A percentile compares a stretch with the other conserved stretches of the same genome.
phyloP scores from a whole-genome alignment of 2,797 vertebrate species.

The Lagorchestes hirsutus region DNA sequence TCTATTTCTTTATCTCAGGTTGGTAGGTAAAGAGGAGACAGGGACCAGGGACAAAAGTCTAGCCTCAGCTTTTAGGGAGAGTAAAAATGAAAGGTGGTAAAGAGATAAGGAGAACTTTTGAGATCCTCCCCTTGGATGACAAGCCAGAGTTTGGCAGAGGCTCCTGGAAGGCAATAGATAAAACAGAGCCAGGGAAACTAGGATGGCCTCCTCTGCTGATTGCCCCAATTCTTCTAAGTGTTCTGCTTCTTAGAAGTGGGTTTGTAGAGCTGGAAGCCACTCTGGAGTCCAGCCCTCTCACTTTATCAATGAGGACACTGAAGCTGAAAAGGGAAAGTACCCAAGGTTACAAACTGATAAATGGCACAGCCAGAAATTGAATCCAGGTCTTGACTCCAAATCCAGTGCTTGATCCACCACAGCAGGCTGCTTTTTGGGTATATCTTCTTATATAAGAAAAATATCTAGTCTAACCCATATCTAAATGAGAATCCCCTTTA shows the following conservation, averaged over 20 bases:
- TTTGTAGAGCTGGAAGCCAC: not conserved
- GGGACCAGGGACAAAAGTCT: constrained; percentile 25
- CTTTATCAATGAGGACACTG: not conserved
- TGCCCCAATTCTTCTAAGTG: not conserved
- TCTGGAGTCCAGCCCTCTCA: not conserved
- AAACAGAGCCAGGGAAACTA: constrained; percentile 9
- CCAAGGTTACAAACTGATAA: not conserved
- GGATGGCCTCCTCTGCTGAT: not conserved
- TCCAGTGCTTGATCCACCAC: not conserved
- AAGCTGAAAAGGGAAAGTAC: not conserved
- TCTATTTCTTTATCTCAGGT: constrained; percentile 68
- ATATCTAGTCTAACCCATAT: not conserved
- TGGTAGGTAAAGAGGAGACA: constrained; percentile 47
- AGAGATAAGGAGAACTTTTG: not conserved
- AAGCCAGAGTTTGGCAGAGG: not conserved
- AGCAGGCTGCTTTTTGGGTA: not conserved
- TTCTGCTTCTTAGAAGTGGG: not conserved
- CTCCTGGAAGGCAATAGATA: not conserved
- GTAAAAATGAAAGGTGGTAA: constrained; percentile 36
- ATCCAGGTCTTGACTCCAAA: not conserved
- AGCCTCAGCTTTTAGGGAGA: constrained; percentile 23
- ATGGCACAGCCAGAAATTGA: not conserved
- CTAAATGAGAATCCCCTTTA: not conserved
- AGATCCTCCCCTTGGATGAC: not conserved
- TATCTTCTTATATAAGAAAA: not conserved